Evolutionary conservation across 2,888 invertebrate species (phyloP).

Genomic region (Drosophila nigricruria): DNA sequence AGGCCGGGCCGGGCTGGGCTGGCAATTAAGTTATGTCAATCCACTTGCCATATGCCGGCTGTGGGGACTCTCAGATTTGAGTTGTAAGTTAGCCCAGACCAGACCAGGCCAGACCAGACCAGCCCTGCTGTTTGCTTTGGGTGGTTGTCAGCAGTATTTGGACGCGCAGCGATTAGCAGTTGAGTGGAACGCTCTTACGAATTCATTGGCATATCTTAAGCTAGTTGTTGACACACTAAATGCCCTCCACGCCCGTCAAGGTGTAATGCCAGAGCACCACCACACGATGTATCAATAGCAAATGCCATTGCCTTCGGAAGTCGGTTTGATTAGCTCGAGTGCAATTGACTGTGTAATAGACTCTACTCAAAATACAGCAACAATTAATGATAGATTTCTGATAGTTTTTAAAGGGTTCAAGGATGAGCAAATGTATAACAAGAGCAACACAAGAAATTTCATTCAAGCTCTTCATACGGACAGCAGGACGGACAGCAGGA

Average conservation of each 20-base stretch:
- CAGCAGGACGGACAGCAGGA: no score
- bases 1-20: no score
- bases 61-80: conserved; percentile 29
- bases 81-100: conserved; percentile 35
- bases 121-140: conserved; percentile 47
- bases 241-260: conserved; percentile 17
- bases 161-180: conserved; percentile 41
- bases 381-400: neutral
- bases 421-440: no score
- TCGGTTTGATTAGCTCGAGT: neutral
- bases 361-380: neutral
- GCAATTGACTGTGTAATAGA: conserved; percentile 5
- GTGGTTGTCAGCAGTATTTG: conserved; percentile 23
- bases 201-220: conserved; percentile 25
- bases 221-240: conserved; percentile 6
- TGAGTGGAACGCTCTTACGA: conserved; percentile 25
- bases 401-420: no score
- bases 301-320: neutral
- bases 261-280: conserved; percentile 2
- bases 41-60: conserved; percentile 69
- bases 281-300: neutral
- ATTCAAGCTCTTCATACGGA: no score
- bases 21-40: conserved; percentile 76
- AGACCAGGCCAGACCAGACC: no score
- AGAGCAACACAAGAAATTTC: no score